Evolutionary conservation across 2,888 invertebrate genomes (phyloP).

Genomic region (Chloroclysta siterata): DNA sequence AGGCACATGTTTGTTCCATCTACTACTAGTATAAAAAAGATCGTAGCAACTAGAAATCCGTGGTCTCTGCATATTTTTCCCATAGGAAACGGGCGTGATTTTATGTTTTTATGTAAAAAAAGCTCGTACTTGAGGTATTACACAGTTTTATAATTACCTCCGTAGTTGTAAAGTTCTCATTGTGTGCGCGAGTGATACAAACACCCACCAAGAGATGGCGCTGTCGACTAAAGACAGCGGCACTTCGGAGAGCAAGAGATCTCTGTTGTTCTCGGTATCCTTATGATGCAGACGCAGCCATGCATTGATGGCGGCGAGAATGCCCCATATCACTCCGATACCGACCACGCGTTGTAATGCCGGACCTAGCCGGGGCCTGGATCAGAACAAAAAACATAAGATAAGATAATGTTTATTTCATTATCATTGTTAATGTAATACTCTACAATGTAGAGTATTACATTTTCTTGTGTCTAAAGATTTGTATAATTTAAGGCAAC

Average conservation of each 20-base stretch:
- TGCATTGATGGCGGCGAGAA: constrained; percentile 93
- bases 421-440: no score
- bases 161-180: constrained; percentile 94
- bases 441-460: no score
- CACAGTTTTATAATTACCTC: constrained; percentile 70
- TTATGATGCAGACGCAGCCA: constrained; percentile 88
- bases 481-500: no score
- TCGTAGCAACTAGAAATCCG: no score
- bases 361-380: constrained; percentile 93
- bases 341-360: constrained; percentile 95
- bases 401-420: no score
- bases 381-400: not conserved
- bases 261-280: constrained; percentile 65
- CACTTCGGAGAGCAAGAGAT: constrained; percentile 90
- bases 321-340: constrained; percentile 92
- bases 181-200: constrained; percentile 94
- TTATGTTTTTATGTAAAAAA: no score
- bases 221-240: constrained; percentile 94
- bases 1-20: no score
- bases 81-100: no score
- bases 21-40: no score
- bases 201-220: constrained; percentile 98
- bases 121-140: no score
- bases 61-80: no score
- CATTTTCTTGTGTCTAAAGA: no score